Base-by-base conservation (phyloP, 2,113 vertebrate species). In the Rhinolophus ferrumequinum region DNA sequence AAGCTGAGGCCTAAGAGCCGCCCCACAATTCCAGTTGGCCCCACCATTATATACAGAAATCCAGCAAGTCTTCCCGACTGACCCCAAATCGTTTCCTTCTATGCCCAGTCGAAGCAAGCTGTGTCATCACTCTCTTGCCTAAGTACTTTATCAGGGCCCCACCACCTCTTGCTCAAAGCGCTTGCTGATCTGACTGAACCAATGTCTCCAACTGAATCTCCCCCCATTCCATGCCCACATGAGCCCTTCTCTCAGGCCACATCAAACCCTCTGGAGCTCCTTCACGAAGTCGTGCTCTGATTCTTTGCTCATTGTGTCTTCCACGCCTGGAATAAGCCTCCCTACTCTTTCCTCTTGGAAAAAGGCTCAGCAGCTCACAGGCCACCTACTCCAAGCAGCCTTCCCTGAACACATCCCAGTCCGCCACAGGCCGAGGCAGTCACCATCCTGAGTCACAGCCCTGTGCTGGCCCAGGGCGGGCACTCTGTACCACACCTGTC, bases 331-430 rank as follows among this genome's bases (percentile, higher is more conserved):
- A 60, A 87, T 82, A 92, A 44, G 24, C n/a, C 30, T 86, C 30
- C 52, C 44, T 26, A 16, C 12, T 47, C 38, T 80, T 62, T 26
- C 79, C n/a, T 66, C 73, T 56, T 10, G 1, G 62, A 28, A 47
- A 56, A 50, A 88, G 54, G 81, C 33, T 67, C 33, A 54, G 70
- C 80, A 76, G 38, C 8, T 56, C 47, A 81, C 56, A 54, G 38
- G 56, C 30, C 58, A 79, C 64, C 58, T 60, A 73, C 26, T 84
- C 90, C n/a, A 76, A 52, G 84, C 88, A 94, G 70, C 66, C 88
- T 88, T 80, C 90, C 90, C n/a, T 88, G 70, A 93, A 75, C 19
- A 93, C 7, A 19, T 2, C 44, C 15, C 54, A 8, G 12, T 21
- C 58, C n/a, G 19, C 16, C 22, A 28, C 0, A 44, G 26, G 62